These are phyloP conservation scores for Lasiurus cinereus DNA, from an alignment of 2,113 vertebrate species.

Conservation along the genomic window DNA sequence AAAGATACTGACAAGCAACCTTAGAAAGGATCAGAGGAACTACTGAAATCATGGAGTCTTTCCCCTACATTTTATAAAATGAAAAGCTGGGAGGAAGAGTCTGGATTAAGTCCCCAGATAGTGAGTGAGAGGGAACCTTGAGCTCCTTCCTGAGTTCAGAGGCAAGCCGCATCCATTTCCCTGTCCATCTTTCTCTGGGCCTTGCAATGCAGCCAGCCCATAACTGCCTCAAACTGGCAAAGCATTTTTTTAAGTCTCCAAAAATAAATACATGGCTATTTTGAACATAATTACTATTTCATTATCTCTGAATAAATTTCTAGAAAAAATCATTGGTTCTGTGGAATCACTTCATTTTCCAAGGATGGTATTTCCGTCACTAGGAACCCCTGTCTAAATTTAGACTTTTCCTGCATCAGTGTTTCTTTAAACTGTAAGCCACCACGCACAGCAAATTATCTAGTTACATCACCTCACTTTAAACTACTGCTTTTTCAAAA, in stretches of 20 bases:
- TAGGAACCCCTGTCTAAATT: slow-evolving; percentile 57
- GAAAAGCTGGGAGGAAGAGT: neutral
- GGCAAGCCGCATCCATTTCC: accelerated
- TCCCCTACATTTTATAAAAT: neutral
- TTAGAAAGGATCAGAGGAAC: neutral
- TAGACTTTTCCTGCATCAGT: slow-evolving; percentile 35
- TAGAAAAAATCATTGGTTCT: slow-evolving; percentile 48
- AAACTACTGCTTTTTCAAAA: neutral
- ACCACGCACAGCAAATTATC: neutral
- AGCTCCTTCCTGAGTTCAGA: neutral
- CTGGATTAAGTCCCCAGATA: no score
- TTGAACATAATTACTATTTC: slow-evolving; percentile 19
- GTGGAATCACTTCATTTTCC: slow-evolving; percentile 23
- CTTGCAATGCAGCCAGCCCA: neutral
- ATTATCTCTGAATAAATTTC: slow-evolving; percentile 37
- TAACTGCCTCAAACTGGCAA: neutral
- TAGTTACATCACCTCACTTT: slow-evolving; percentile 35
- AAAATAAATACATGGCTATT: neutral
- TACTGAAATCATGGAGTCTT: neutral
- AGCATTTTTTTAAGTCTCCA: slow-evolving; percentile 25
- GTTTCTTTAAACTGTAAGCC: slow-evolving; percentile 59
- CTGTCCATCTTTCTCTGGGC: neutral
- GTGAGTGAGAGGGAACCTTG: neutral
- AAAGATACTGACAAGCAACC: neutral
- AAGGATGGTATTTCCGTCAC: slow-evolving; percentile 45